Evolutionary conservation across 2,113 vertebrate genomes (phyloP).

Genomic region (Ochotona princeps): DNA sequence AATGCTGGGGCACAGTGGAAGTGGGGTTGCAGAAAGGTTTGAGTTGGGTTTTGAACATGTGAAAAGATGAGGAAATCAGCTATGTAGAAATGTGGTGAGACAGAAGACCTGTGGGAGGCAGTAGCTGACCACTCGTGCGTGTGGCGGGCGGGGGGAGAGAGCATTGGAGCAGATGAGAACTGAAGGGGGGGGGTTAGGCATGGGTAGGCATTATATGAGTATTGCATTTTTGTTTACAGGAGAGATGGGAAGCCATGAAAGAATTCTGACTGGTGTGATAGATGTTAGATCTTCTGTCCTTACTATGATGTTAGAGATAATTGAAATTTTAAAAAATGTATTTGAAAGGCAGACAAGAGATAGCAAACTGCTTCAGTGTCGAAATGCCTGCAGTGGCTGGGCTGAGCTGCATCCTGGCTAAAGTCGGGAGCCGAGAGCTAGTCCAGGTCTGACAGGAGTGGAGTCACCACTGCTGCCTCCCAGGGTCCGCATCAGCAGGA

Average conservation of each 20-base stretch:
- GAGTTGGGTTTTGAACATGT: background rate
- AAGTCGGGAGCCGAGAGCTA: too few relatives aligned
- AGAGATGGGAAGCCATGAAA: conserved; percentile 17
- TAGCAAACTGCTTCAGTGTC: too few relatives aligned
- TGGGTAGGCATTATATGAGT: background rate
- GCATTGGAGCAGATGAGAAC: background rate
- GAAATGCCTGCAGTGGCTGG: too few relatives aligned
- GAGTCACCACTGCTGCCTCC: too few relatives aligned
- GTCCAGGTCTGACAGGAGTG: too few relatives aligned
- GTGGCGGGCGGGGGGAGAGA: background rate
- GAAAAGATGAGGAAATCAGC: background rate
- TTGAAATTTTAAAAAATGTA: background rate
- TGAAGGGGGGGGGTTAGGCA: background rate
- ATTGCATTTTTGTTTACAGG: background rate
- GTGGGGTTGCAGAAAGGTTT: background rate
- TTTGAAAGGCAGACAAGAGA: too few relatives aligned
- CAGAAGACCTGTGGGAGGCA: background rate
- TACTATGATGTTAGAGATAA: background rate
- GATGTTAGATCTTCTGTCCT: background rate
- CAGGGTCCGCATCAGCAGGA: too few relatives aligned
- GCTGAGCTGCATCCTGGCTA: too few relatives aligned
- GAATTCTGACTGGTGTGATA: background rate
- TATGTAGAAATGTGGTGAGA: background rate
- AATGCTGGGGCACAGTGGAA: background rate
- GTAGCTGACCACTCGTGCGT: background rate